Conservation (phyloP, 2,113 vertebrate species). For the Larimichthys polyactis region DNA sequence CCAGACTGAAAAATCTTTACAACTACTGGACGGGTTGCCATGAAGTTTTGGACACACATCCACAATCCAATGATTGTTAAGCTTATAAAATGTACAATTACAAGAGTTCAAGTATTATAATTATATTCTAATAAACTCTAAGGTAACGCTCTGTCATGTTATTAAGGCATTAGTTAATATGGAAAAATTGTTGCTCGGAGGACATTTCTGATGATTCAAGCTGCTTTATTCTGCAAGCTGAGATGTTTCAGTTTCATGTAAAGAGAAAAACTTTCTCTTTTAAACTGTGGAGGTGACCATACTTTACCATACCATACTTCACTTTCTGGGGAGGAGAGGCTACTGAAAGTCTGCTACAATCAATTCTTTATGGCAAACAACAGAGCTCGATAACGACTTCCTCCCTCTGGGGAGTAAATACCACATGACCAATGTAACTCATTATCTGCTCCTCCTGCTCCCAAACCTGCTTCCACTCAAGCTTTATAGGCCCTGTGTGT, state of each 20-base stretch:
- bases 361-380: conserved; percentile 67
- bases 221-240: conserved; percentile 9
- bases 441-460: conserved; percentile 72
- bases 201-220: conserved; percentile 25
- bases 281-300: background rate
- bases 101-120: no score
- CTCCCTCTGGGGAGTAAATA: conserved; percentile 64
- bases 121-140: background rate
- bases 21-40: background rate
- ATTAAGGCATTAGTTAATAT: background rate
- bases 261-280: background rate
- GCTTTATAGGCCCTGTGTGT: conserved; percentile 62
- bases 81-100: no score
- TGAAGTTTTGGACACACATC: background rate
- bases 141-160: background rate
- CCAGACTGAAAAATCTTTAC: background rate
- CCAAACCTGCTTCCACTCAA: conserved; percentile 82
- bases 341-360: conserved; percentile 61
- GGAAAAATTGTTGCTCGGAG: background rate
- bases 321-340: conserved; percentile 6
- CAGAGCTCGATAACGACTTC: conserved; percentile 71
- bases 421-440: conserved; percentile 76
- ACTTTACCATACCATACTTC: background rate
- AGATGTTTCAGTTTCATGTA: background rate
- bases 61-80: no score